phyloP scores from a whole-genome alignment of 1,140 invertebrate species.

The Aphaenogaster ashmeadi region DNA sequence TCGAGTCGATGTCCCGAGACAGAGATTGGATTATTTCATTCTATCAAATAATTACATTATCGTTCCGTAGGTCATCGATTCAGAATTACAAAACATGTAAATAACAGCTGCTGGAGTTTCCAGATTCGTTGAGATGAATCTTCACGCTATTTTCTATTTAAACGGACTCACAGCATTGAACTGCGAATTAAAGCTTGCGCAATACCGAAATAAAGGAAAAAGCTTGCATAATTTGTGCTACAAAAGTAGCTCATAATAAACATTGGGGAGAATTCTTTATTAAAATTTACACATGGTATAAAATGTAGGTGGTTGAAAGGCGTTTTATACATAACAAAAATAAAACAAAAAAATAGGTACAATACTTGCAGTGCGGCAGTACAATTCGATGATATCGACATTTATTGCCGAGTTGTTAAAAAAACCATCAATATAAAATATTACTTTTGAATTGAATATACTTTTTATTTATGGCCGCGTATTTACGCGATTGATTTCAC shows the following conservation, averaged over 20 bases:
- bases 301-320: not conserved
- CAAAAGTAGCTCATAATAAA: not conserved
- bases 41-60: constrained; percentile 46
- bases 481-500: constrained; percentile 9
- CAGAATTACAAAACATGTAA: constrained; percentile 52
- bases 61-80: constrained; percentile 45
- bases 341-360: not conserved
- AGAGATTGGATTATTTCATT: constrained; percentile 51
- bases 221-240: not conserved
- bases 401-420: constrained; percentile 51
- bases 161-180: not conserved
- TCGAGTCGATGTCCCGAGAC: not conserved
- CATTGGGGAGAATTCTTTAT: not conserved
- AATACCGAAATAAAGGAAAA: constrained; percentile 22
- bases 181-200: constrained; percentile 35
- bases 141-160: constrained; percentile 30
- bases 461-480: constrained; percentile 13
- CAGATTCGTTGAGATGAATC: constrained; percentile 12
- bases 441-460: constrained; percentile 36
- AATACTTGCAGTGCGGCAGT: not conserved
- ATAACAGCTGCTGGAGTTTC: constrained; percentile 45
- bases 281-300: not conserved
- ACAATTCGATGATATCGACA: not conserved
- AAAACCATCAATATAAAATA: constrained; percentile 34
- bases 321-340: not conserved